Conservation (phyloP, 2,113 vertebrate genomes). For the Siphamia tubifer region DNA sequence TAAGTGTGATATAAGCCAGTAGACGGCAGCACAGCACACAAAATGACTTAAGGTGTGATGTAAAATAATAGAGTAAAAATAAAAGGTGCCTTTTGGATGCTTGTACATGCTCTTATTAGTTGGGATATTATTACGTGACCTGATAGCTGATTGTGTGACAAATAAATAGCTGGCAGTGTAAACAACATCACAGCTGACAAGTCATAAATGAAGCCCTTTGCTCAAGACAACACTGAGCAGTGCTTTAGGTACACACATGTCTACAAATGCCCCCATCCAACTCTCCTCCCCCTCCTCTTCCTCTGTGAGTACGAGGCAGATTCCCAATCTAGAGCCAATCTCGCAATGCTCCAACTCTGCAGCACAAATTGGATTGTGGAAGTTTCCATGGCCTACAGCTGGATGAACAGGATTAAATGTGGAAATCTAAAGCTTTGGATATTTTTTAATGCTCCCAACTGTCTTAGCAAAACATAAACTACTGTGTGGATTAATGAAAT, state of each 20-base stretch:
- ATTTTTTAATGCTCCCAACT: slow-evolving; percentile 57
- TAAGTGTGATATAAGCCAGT: slow-evolving; percentile 16
- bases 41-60: no score
- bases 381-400: slow-evolving; percentile 51
- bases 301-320: not conserved
- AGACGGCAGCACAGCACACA: slow-evolving; percentile 48
- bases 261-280: not conserved
- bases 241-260: slow-evolving; percentile 18
- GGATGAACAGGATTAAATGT: slow-evolving; percentile 66
- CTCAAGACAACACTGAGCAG: not conserved
- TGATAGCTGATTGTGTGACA: not conserved
- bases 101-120: not conserved
- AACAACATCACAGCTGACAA: no score
- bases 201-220: no score
- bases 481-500: slow-evolving; percentile 50
- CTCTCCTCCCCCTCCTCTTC: not conserved
- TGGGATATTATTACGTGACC: not conserved
- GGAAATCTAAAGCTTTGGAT: slow-evolving; percentile 57
- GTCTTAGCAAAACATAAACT: slow-evolving; percentile 46
- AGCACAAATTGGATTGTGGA: slow-evolving; percentile 59
- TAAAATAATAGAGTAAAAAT: no score
- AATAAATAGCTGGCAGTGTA: no score
- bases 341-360: slow-evolving; percentile 14
- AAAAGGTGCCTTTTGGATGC: no score
- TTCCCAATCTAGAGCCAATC: slow-evolving; percentile 24